These are phyloP conservation scores for Chelonoidis abingdonii DNA, from an alignment of 2,113 vertebrate species.

Conservation along the genomic window DNA sequence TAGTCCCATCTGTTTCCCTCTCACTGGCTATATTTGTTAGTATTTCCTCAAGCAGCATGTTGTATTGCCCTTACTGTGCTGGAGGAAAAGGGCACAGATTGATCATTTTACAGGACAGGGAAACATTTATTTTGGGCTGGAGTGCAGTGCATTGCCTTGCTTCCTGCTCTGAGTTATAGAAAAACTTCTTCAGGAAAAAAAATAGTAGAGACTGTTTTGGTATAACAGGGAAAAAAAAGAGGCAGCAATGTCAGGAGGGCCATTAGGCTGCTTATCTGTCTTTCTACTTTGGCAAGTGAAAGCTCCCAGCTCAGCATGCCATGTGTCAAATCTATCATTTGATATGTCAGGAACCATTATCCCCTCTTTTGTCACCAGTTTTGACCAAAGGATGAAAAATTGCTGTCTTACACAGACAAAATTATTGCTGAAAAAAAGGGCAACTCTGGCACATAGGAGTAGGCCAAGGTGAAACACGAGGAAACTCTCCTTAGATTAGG, in stretches of 20 bases:
- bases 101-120: constrained; percentile 82
- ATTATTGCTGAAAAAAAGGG: constrained; percentile 88
- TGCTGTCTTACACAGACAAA: constrained; percentile 87
- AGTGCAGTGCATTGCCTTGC: constrained; percentile 51
- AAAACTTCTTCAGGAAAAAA: constrained; percentile 36
- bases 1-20: constrained; percentile 85
- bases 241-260: constrained; percentile 85
- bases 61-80: constrained; percentile 80
- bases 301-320: constrained; percentile 83
- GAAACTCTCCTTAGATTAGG: constrained; percentile 92
- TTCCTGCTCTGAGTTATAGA: constrained; percentile 68
- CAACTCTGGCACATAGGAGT: constrained; percentile 69
- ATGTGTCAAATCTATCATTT: constrained; percentile 90
- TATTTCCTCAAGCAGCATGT: constrained; percentile 85
- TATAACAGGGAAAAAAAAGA: constrained; percentile 38
- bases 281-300: constrained; percentile 82
- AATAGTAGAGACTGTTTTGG: constrained; percentile 43
- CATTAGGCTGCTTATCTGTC: constrained; percentile 91
- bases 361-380: constrained; percentile 93
- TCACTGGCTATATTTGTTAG: constrained; percentile 85
- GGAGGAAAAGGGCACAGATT: constrained; percentile 80
- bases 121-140: constrained; percentile 76
- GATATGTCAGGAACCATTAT: constrained; percentile 90
- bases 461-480: constrained; percentile 90
- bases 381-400: constrained; percentile 95